Percentiles rank a stretch among this genome's conserved stretches.
phyloP scores from a whole-genome alignment of 2,113 vertebrate genomes.

The Tupaia chinensis region DNA sequence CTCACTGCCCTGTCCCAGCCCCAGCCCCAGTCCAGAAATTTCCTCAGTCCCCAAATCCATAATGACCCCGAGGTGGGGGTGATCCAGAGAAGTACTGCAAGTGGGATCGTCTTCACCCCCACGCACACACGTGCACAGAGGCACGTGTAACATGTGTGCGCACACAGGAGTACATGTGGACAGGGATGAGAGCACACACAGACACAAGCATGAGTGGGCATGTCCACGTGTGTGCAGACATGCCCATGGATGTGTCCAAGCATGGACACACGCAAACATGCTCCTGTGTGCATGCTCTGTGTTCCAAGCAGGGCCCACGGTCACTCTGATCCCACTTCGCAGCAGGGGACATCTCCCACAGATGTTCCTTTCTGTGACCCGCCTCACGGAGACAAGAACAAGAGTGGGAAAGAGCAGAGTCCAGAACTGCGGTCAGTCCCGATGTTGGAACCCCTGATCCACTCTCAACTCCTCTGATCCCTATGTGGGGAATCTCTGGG shows the following conservation, averaged over 20 bases:
- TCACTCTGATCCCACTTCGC: neutral
- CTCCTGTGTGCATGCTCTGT: accelerated
- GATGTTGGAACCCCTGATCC: neutral
- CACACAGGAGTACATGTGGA: neutral
- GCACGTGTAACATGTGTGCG: neutral
- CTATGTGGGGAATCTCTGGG: too few relatives aligned
- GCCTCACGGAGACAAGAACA: accelerated
- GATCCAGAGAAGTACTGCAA: neutral
- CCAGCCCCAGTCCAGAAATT: neutral
- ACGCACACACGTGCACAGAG: neutral
- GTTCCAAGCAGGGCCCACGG: neutral
- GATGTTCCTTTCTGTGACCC: neutral
- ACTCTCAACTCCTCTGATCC: neutral
- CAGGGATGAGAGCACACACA: accelerated
- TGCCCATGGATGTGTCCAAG: accelerated
- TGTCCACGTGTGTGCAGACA: too few relatives aligned
- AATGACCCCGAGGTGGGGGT: neutral
- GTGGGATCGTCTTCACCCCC: accelerated
- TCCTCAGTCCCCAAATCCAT: neutral
- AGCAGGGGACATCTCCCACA: too few relatives aligned
- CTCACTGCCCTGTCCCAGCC: neutral
- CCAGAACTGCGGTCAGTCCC: neutral
- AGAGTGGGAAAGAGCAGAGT: neutral
- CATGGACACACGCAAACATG: accelerated
- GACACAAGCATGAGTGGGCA: too few relatives aligned